These are phyloP conservation scores for Hydrozoanthus gracilis DNA, from an alignment of 92 coral and sea anemone species.

Conservation along the genomic window DNA sequence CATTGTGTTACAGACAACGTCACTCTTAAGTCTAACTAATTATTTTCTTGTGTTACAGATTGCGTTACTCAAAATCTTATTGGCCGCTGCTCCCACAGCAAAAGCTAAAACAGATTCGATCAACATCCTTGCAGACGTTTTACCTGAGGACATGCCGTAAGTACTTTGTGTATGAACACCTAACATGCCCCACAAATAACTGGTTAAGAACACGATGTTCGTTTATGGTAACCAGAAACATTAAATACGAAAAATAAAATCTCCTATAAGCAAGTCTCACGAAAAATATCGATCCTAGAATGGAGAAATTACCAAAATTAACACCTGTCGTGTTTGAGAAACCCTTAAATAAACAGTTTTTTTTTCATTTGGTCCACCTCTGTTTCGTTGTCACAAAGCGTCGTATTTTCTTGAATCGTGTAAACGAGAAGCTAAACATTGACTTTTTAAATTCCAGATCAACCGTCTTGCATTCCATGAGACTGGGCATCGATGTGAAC, in stretches of 20 bases:
- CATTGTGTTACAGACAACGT: too few species aligned
- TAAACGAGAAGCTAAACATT: too few species aligned
- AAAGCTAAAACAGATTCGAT: constrained; percentile 98
- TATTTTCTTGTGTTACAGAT: constrained; percentile 58
- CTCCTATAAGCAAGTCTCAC: too few species aligned
- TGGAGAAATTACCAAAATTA: too few species aligned
- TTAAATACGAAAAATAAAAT: too few species aligned
- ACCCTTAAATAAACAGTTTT: too few species aligned
- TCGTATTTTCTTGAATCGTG: not conserved
- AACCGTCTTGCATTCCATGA: constrained; percentile 96
- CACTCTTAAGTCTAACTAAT: too few species aligned
- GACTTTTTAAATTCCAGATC: constrained; percentile 55
- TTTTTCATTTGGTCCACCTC: too few species aligned
- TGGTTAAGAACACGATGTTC: not conserved
- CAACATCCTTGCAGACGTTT: constrained; percentile 92
- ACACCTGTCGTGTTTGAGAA: too few species aligned
- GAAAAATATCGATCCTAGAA: too few species aligned
- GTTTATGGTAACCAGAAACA: too few species aligned
- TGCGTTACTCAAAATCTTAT: constrained; percentile 87
- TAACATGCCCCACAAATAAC: not conserved
- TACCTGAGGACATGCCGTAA: constrained; percentile 99
- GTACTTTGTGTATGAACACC: constrained; percentile 18
- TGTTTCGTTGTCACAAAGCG: not conserved
- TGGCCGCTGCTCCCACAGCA: constrained; percentile 99
- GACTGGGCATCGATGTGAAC: constrained; percentile 97